Evolutionary conservation across 1,140 invertebrate genomes (phyloP), one percentile per base, ranked within the genome.

Genomic region (Rhagoletis zephyria): DNA sequence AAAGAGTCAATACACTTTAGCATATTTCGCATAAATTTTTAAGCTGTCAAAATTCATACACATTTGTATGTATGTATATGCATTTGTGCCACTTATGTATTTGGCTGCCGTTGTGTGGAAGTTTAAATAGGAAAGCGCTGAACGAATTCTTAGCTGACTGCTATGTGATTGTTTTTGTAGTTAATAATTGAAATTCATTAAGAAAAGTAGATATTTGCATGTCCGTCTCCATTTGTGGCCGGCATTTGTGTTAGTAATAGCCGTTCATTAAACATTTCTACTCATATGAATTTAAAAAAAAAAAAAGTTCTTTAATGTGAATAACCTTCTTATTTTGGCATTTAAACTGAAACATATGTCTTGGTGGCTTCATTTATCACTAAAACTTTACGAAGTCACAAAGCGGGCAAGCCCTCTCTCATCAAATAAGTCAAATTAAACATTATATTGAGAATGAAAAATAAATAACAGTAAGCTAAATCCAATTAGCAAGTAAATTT

Each of bases 161-260:
- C 6, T 19, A 6, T n/a, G 42, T 51, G 1, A 45, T 77, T 51
- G 42, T 77, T 77, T 4, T 77, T 77, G 16, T 4, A 51, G 2
- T 16, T 5, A 51, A 45, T 77, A 77, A 77, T 77, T 77, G 48
- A 77, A 77, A 77, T 77, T 77, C 70, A 77, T 77, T 6, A 56
- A 77, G 45, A 77, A 77, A 77, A n/a, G 48, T 16, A 12, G 48
- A 56, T 56, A 56, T 51, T 51, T 9, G 16, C 74, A 81, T 81
- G 74, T 45, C 10, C n/a, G 74, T 81, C 48, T 81, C 74, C 48
- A 81, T 56, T 81, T 81, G 12, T 63, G 1, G 74, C 74, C 7
- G 74, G 48, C 51, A 81, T 56, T 10, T 48, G 45, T 81, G 67
- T 42, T 42, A 45, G 40, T 74, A 74, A 74, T 74, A 16, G 16